Base-by-base conservation (phyloP, 2,888 invertebrate genomes). In the Marronus borbonicus region DNA sequence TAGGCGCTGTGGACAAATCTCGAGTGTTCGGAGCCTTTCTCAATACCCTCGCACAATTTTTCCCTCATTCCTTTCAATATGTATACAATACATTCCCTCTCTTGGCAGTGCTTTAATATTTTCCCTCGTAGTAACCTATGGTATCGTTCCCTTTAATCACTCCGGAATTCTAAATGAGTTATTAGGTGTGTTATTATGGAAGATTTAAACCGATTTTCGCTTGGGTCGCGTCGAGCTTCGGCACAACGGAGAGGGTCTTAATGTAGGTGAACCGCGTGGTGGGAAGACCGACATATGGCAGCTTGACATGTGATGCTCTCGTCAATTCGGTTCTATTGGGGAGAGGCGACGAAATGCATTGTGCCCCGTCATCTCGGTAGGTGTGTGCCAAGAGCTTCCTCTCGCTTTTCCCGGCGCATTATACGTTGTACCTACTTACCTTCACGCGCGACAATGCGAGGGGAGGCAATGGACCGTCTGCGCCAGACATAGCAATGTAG, bases 261-360 rank as follows among this genome's bases (percentile, higher is more conserved):
- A 55, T 55, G 55, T 55, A 55, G 52, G 52, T n/a, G 52, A 52
- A 52, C n/a, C 52, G 55, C 17, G 55, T 14, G 64, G 36, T 64
- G 64, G 64, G 64, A 64, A 64, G 12, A 8, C 31, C 14, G 64
- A 64, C 64, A 64, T 28, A 28, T 64, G 64, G n/a, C 31, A 36
- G 64, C 4, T 64, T 64, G 64, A 64, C 64, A 64, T 64, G 64
- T 64, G 64, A 64, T 64, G 64, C 64, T 64, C 31, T n/a, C 64
- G 36, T 64, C n/a, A 12, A 64, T n/a, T n/a, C 64, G 2, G 31
- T 44, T 44, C 8, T 44, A 44, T 44, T 44, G 44, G 44, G 44
- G 44, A 8, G 31, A 36, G 31, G 36, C n/a, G n/a, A 10, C 12
- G 64, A n/a, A 14, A 4, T 14, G 36, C 36, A 10, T n/a, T 10